Evolutionary conservation across 2,113 vertebrate genomes (phyloP).

Genomic region (Notothenia rossii): DNA sequence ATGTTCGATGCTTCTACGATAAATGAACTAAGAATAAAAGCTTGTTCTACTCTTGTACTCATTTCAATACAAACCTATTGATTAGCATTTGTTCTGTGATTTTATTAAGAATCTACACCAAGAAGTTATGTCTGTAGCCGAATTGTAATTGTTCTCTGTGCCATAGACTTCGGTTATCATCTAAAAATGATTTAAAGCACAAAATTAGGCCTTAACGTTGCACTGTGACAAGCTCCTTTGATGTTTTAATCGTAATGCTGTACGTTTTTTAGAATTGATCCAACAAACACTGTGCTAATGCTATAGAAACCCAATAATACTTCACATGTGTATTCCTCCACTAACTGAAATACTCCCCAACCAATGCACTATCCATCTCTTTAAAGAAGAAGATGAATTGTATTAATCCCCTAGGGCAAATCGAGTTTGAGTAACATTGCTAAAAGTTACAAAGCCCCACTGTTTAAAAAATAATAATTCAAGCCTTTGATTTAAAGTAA

Average conservation of each 20-base stretch:
- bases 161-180: not conserved
- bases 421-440: too few species aligned
- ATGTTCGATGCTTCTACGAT: slow-evolving; percentile 8
- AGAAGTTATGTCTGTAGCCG: not conserved
- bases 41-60: not conserved
- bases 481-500: not conserved
- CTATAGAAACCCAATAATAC: not conserved
- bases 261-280: not conserved
- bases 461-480: not conserved
- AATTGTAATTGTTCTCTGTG: not conserved
- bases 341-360: too few species aligned
- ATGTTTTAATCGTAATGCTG: not conserved
- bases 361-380: too few species aligned
- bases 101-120: not conserved
- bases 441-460: too few species aligned
- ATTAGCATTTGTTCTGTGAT: not conserved
- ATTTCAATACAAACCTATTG: not conserved
- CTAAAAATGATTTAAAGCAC: not conserved
- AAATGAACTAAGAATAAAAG: not conserved
- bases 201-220: not conserved
- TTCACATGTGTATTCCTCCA: too few species aligned
- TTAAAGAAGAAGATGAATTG: too few species aligned
- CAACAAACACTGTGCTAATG: not conserved
- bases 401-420: too few species aligned
- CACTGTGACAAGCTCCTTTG: not conserved